These are phyloP conservation scores for Micrastur ruficollis DNA, from an alignment of 2,797 vertebrate species.

Conservation along the genomic window DNA sequence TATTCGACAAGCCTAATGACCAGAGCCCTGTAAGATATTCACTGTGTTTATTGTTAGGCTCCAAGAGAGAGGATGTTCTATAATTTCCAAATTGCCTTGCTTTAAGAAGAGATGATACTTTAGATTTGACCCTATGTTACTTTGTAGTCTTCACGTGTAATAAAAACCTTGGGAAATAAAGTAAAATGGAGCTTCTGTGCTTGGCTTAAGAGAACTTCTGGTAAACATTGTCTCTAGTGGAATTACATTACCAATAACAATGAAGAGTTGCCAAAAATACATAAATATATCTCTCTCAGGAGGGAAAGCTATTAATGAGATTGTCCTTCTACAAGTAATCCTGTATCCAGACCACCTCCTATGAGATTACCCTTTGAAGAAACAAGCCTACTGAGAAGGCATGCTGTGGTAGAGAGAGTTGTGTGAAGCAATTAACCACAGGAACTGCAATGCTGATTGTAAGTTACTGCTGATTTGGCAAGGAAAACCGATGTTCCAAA, in stretches of 20 bases:
- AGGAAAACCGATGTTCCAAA: neutral
- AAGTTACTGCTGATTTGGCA: neutral
- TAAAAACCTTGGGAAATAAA: neutral
- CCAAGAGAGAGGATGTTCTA: neutral
- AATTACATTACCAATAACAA: neutral
- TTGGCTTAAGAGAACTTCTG: neutral
- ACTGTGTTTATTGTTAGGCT: neutral
- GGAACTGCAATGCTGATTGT: neutral
- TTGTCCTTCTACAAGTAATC: conserved; percentile 36
- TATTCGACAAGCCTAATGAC: neutral
- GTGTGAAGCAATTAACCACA: conserved; percentile 2
- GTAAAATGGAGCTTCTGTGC: neutral
- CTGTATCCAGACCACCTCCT: conserved; percentile 42
- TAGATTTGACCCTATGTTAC: neutral
- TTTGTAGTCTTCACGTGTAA: neutral
- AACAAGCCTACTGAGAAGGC: conserved; percentile 37
- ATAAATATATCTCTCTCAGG: neutral
- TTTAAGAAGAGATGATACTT: neutral
- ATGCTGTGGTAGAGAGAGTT: neutral
- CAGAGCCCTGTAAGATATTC: neutral
- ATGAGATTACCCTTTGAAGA: conserved; percentile 45
- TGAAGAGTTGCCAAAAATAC: conserved; percentile 32
- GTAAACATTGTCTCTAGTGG: neutral
- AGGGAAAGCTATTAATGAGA: conserved; percentile 52
- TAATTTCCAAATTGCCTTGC: neutral